phyloP scores from a whole-genome alignment of 1,140 invertebrate genomes.

The Micrasema longulum region DNA sequence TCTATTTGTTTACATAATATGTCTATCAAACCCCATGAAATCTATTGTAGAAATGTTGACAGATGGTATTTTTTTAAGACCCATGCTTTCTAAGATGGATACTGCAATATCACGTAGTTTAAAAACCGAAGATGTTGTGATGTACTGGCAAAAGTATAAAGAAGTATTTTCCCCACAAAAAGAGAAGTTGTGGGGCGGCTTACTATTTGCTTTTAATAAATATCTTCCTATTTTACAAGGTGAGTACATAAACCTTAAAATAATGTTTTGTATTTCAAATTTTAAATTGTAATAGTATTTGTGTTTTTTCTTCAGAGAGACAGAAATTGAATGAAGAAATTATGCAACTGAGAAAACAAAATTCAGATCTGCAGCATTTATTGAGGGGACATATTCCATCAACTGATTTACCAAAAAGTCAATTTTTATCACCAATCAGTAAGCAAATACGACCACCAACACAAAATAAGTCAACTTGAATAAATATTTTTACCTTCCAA shows the following conservation, averaged over 20 bases:
- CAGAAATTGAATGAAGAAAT: conserved; percentile 61
- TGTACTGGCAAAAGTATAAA: conserved; percentile 66
- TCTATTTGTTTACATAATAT: too few species aligned
- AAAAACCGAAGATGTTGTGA: conserved; percentile 63
- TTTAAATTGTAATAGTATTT: too few species aligned
- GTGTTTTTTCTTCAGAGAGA: conserved; percentile 57
- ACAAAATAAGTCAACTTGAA: too few species aligned
- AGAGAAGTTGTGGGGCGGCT: conserved; percentile 68
- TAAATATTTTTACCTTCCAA: too few species aligned
- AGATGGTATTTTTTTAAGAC: too few species aligned
- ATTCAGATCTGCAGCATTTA: conserved; percentile 64
- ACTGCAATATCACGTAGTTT: conserved; percentile 65
- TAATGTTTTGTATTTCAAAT: conserved; percentile 8
- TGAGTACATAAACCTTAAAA: too few species aligned
- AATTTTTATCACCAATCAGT: conserved; percentile 47
- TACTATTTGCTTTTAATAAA: conserved; percentile 68
- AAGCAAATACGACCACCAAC: conserved; percentile 12
- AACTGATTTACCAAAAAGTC: conserved; percentile 37
- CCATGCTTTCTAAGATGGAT: conserved; percentile 14
- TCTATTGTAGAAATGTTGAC: too few species aligned
- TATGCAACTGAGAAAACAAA: conserved; percentile 61
- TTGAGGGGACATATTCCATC: conserved; percentile 54
- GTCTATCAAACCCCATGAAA: too few species aligned
- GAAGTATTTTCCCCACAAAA: conserved; percentile 63
- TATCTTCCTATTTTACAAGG: conserved; percentile 67